phyloP scores from a whole-genome alignment of 1,140 invertebrate genomes.

The Samia ricini region DNA sequence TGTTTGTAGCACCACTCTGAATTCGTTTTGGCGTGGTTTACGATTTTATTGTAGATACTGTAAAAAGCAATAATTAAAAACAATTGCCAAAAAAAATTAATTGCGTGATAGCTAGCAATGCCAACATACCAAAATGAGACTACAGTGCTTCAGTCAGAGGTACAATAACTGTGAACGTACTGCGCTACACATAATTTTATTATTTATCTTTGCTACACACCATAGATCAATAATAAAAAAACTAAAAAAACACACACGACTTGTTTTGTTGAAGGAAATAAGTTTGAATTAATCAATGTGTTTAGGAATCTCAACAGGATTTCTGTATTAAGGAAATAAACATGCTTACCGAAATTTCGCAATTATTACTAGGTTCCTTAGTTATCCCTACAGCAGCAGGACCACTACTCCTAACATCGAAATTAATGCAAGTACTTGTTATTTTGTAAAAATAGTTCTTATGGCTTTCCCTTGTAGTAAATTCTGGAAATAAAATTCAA shows the following conservation, averaged over 20 bases:
- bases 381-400: slow-evolving; percentile 22
- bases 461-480: slow-evolving; percentile 15
- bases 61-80: too few relatives aligned
- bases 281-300: neutral
- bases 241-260: neutral
- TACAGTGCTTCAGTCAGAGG: too few relatives aligned
- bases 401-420: slow-evolving; percentile 22
- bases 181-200: too few relatives aligned
- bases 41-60: too few relatives aligned
- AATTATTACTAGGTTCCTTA: slow-evolving; percentile 4
- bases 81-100: too few relatives aligned
- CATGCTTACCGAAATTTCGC: slow-evolving; percentile 17
- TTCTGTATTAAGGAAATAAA: neutral
- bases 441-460: slow-evolving; percentile 19
- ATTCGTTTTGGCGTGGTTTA: too few relatives aligned
- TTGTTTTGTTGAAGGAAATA: neutral
- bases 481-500: slow-evolving; percentile 17
- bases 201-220: too few relatives aligned
- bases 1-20: too few relatives aligned
- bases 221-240: neutral
- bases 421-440: slow-evolving; percentile 17
- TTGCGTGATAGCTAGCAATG: too few relatives aligned
- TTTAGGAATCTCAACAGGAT: neutral
- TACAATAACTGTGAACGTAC: too few relatives aligned
- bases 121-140: too few relatives aligned